Evolutionary conservation across 1,140 invertebrate genomes (phyloP).

Genomic region (Metopolophium dirhodum): DNA sequence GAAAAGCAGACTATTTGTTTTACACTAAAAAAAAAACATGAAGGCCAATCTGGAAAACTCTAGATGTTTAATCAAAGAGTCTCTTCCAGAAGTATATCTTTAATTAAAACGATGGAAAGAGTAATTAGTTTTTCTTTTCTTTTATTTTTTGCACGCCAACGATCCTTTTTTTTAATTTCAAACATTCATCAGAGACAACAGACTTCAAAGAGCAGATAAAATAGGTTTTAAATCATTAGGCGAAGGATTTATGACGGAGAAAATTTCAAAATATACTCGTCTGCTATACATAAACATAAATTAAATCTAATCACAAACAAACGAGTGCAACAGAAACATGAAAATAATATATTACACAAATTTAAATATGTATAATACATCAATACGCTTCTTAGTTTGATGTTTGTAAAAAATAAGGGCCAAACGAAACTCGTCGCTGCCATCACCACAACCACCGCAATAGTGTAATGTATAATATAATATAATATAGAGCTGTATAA

Average conservation of each 20-base stretch:
- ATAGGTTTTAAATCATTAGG: background rate
- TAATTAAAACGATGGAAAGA: constrained; percentile 51
- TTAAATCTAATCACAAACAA: constrained; percentile 3
- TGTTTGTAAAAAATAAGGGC: background rate
- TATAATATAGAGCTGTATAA: background rate
- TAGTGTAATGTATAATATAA: background rate
- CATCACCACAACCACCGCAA: background rate
- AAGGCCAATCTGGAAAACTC: background rate
- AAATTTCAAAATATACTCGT: background rate
- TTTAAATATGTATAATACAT: background rate
- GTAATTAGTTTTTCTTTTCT: constrained; percentile 28
- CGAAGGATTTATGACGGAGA: background rate
- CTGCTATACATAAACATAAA: background rate
- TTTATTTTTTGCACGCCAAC: background rate
- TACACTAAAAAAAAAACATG: background rate
- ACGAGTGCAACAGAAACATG: background rate
- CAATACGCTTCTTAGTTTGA: background rate
- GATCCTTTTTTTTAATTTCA: background rate
- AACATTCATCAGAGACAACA: background rate
- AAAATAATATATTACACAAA: background rate
- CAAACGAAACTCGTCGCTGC: background rate
- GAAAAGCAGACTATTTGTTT: background rate
- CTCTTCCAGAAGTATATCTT: background rate
- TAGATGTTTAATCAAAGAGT: constrained; percentile 14
- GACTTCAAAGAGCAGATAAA: constrained; percentile 26